Conservation (phyloP, 2,113 vertebrate genomes). For the Toxostoma redivivum region DNA sequence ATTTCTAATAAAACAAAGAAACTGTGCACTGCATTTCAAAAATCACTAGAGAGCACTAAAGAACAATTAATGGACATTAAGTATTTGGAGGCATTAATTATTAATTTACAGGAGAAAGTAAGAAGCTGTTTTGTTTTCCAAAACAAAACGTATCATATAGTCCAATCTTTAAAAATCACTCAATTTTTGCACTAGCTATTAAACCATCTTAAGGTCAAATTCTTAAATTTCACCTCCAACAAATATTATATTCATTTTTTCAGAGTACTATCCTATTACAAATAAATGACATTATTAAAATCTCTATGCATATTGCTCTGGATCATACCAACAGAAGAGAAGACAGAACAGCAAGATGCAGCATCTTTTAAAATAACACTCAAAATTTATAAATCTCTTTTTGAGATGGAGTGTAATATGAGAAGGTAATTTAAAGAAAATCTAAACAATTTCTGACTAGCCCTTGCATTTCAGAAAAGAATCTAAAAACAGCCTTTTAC, state of each 20-base stretch:
- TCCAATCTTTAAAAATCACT: not conserved
- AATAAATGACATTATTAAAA: not conserved
- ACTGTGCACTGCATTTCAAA: not conserved
- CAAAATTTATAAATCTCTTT: not conserved
- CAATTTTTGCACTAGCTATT: not conserved
- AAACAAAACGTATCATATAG: not conserved
- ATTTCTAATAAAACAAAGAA: not conserved
- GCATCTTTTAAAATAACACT: not conserved
- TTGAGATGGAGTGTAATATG: not conserved
- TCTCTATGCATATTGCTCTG: not conserved
- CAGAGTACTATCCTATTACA: not conserved
- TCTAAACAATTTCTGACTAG: not conserved
- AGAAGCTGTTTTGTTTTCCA: not conserved
- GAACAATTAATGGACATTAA: constrained; percentile 18
- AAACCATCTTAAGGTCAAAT: not conserved
- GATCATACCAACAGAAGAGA: not conserved
- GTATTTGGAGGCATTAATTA: not conserved
- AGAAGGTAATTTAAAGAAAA: not conserved
- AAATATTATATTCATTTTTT: not conserved
- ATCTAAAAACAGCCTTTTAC: not conserved
- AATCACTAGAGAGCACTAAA: constrained; percentile 59
- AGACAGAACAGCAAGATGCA: not conserved
- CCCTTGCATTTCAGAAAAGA: not conserved
- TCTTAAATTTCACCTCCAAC: not conserved
- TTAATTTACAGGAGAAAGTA: not conserved